phyloP scores from a whole-genome alignment of 2,888 invertebrate genomes.

The Andrena trimmerana region DNA sequence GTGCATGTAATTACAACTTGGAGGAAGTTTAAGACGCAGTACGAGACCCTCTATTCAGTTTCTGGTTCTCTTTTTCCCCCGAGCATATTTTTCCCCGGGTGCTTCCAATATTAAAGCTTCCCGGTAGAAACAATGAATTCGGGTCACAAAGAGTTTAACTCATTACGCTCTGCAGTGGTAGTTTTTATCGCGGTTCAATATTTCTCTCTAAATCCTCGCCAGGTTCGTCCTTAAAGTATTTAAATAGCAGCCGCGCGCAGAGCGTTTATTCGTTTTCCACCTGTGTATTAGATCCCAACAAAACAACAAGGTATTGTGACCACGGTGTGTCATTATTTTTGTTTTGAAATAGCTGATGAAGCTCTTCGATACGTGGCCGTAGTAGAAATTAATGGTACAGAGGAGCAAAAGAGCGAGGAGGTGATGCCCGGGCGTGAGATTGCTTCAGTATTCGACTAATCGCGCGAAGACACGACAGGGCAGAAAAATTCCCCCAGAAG shows the following conservation, averaged over 20 bases:
- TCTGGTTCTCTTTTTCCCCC: neutral
- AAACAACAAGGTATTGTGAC: neutral
- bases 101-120: constrained; percentile 34
- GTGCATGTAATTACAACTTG: constrained; percentile 36
- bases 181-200: constrained; percentile 29
- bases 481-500: neutral
- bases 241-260: neutral
- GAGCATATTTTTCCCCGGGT: neutral
- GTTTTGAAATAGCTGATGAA: neutral
- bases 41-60: constrained; percentile 22
- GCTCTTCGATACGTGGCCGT: neutral
- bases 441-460: constrained; percentile 1
- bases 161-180: constrained; percentile 3
- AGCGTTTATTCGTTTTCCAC: neutral
- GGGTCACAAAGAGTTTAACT: constrained; percentile 27
- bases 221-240: neutral
- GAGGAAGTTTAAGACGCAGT: neutral
- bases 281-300: neutral
- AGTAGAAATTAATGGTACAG: constrained; percentile 20
- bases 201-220: constrained; percentile 24
- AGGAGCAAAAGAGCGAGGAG: constrained; percentile 25
- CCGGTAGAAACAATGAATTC: constrained; percentile 34
- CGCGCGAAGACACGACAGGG: neutral
- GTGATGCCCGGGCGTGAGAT: neutral
- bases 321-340: neutral